These are phyloP conservation scores for Kryphioiulus occultus DNA, from an alignment of 2,888 invertebrate genomes.

Conservation along the genomic window DNA sequence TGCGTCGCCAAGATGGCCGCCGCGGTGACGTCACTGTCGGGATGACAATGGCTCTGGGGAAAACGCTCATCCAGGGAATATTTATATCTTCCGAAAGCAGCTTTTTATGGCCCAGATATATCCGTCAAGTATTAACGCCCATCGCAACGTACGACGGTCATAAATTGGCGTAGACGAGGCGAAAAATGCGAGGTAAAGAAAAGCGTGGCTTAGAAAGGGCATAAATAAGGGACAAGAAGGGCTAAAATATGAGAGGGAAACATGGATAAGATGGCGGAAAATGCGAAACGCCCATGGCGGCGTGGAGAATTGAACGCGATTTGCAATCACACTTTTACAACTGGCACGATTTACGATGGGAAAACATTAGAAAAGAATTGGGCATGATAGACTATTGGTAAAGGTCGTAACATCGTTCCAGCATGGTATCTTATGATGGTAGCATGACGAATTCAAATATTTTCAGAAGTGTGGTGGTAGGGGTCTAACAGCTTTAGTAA, in stretches of 20 bases:
- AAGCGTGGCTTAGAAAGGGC: constrained; percentile 14
- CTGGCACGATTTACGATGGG: neutral
- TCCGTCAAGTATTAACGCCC: constrained; percentile 23
- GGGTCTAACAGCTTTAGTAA: too few relatives aligned
- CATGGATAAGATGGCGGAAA: neutral
- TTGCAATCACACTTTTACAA: neutral
- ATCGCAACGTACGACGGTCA: constrained; percentile 23
- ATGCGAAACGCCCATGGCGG: neutral
- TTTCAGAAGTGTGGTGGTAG: too few relatives aligned
- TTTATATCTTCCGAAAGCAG: neutral
- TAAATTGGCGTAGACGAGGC: neutral
- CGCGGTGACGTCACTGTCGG: neutral
- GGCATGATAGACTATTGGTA: too few relatives aligned
- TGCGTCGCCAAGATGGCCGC: neutral
- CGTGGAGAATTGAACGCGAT: neutral
- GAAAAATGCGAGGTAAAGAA: neutral
- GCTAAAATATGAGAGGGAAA: constrained; percentile 4
- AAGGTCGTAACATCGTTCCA: too few relatives aligned
- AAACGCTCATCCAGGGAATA: constrained; percentile 10
- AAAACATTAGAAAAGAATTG: neutral
- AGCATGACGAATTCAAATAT: too few relatives aligned
- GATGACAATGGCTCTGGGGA: neutral
- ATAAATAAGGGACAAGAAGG: neutral
- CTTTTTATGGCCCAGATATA: neutral
- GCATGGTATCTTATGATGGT: too few relatives aligned